Base-by-base conservation (phyloP, 2,113 vertebrate genomes). In the Paedocypris sp. region DNA sequence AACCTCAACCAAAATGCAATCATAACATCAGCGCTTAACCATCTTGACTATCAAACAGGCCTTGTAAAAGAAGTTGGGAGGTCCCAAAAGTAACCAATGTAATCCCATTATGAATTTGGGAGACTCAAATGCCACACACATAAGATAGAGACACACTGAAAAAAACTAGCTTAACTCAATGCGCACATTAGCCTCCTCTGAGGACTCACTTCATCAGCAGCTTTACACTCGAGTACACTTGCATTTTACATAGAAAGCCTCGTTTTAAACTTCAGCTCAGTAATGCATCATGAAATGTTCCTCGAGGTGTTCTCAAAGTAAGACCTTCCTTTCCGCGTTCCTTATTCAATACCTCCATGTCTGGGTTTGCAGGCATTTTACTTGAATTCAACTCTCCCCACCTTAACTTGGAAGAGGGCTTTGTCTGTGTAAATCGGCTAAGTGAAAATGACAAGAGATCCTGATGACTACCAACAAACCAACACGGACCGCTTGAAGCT, bases 391-490 rank as follows among this genome's bases (percentile, higher is more conserved):
- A 66, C 63, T 59, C 11, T 33, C 46, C 31, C 48, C 25, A 4
- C 51, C 45, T 58, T 62, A 65, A 68, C 52, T 59, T 56, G 58
- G 38, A 68, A 38, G 56, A 60, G 51, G 12, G 13, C 19, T 35
- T n/a, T 13, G 13, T 69, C 33, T 16, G 39, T 18, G 35, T 12
- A 45, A 49, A 58, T 51, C 35, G 29, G 41, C 32, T 62, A 69
- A 69, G 25, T 38, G 23, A 19, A 63, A 66, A 52, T 26, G 70
- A 72, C 59, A 69, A 43, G 33, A 53, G 62, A 54, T 42, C 28
- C 59, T 54, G 46, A 36, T 58, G 58, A 23, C 52, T 60, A 56
- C 67, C 67, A 64, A 38, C 28, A 42, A 38, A 28, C 59, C 52
- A 59, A 59, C 60, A 66, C 18, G 9, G 48, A 25, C 42, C 43